Evolutionary conservation across 2,888 invertebrate species (phyloP), one percentile per base, ranked within the genome.

Genomic region (Schizotus pectinicornis): DNA sequence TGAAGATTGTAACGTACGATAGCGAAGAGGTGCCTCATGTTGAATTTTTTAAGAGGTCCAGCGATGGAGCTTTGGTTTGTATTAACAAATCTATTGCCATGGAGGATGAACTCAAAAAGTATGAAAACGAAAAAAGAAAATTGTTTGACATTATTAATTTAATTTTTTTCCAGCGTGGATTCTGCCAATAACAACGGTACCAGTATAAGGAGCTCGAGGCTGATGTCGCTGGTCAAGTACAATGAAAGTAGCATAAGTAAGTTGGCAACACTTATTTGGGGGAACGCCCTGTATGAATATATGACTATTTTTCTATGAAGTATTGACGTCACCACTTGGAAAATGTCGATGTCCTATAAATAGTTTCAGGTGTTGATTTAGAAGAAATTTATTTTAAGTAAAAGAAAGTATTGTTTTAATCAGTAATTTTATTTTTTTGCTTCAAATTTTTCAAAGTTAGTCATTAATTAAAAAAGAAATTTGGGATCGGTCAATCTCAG

Each of bases 51-150:
- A 88, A 87, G 69, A 83, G 90, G 69, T 81, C 85, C 48, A 84
- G 84, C 9, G 85, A 84, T 64, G 85, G 85, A 68, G 82, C 85
- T 32, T 80, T 90, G 59, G 86, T 85, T 68, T 89, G 87, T 54
- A 85, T 92, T 58, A 91, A 91, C 77, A 87, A 86, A 70, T 85
- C 87, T 8, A 83, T 92, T 41, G 79, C 83, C 33, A 81, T 88
- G 70, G 88, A 89, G 70, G 64, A 62, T 6, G 74, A 76, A 59
- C 58, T 73, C 22, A 42, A 56, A 33, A 68, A 59, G 73, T 71
- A 60, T 61, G 66, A 42, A 2, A 36, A 33, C 22, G 30, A 45
- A 65, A 42, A 2, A 36, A 33, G 22, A 13, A 45, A 38, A 35
- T 6, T 11, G 3, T 7, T 45, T 35, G 7, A 43, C 30, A 36